Percentiles rank a stretch among this genome's conserved stretches.
Evolutionary conservation across 30 jellyfish, hydroid and myxozoan genomes (phyloP).

Genomic region (Aurelia aurita complex sp. Pacific): DNA sequence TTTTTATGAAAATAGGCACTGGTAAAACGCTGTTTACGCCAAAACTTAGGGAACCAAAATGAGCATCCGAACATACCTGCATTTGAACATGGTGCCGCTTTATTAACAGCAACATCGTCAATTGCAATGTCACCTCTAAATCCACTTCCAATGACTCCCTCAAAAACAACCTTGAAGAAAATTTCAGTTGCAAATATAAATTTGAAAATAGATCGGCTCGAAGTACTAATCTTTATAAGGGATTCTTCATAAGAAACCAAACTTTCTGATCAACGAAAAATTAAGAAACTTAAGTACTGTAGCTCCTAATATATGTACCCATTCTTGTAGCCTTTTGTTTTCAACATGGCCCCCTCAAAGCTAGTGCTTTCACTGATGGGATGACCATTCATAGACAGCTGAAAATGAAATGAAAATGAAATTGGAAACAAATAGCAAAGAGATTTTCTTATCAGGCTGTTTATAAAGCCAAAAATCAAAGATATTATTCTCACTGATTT

Average conservation of each 20-base stretch:
- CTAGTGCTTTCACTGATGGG: too few species aligned
- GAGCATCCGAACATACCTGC: background rate
- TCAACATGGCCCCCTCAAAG: too few species aligned
- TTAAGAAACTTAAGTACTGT: too few species aligned
- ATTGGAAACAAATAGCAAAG: background rate
- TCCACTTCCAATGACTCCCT: slow-evolving; percentile 30
- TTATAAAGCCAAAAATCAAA: too few species aligned
- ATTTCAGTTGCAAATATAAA: background rate
- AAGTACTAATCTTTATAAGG: background rate
- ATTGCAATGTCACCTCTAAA: slow-evolving; percentile 29
- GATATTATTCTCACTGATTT: too few species aligned
- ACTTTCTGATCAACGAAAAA: too few species aligned
- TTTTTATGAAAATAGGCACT: background rate
- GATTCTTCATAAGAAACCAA: too few species aligned
- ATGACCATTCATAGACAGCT: too few species aligned
- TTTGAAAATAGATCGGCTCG: background rate
- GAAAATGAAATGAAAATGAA: background rate
- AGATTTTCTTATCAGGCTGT: background rate
- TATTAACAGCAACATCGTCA: slow-evolving; percentile 10
- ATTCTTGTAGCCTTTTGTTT: too few species aligned
- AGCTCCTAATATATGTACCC: too few species aligned
- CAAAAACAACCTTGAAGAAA: slow-evolving; percentile 27
- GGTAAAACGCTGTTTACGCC: background rate
- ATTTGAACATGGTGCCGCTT: slow-evolving; percentile 11
- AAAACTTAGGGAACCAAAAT: background rate